Evolutionary conservation across 2,797 vertebrate species (phyloP), one percentile per base, ranked within the genome.

Genomic region (Microctenopoma lineatum): DNA sequence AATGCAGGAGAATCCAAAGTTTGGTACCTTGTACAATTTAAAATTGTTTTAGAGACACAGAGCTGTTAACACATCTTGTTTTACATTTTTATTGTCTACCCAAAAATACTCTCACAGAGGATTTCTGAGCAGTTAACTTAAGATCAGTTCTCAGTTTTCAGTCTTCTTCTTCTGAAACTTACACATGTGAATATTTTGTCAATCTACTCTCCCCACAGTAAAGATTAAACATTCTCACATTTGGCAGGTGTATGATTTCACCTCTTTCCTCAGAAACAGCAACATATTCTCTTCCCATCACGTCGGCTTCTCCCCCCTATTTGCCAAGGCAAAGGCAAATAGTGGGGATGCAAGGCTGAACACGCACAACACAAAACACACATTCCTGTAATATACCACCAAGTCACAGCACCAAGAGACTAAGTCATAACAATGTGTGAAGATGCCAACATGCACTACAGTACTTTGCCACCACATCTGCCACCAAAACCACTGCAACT

Each of bases 381-480:
- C 86, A 93, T 93, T 92, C 90, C 85, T 77, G 70, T 65, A 67
- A 80, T 86, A 90, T 86, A 68, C 77, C 77, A 78, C 27, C 69
- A 71, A 38, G 39, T 75, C 72, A 74, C 60, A 79, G 70, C 54
- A 73, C 74, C 71, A 62, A 18, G 58, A 68, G 41, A 70, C 61
- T 44, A 72, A 62, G 51, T 66, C 71, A 79, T 51, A 77, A 77
- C 74, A 88, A 67, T 68, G 53, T 65, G 57, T 60, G 8, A 79
- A 50, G 29, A 75, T 18, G 21, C 53, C 55, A 71, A 50, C 61
- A 32, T 53, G 32, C 21, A 64, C 67, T 59, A 32, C 46, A 55
- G 16, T 9, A 38, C 11, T 47, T 57, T 66, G 9, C 48, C 32
- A 27, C 1, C 27, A n/a, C 46, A 58, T 39, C 42, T 68, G n/a